Percentiles rank a stretch among this genome's conserved stretches.
Conservation (phyloP, 2,888 invertebrate species). For the Conomelus anceps region DNA sequence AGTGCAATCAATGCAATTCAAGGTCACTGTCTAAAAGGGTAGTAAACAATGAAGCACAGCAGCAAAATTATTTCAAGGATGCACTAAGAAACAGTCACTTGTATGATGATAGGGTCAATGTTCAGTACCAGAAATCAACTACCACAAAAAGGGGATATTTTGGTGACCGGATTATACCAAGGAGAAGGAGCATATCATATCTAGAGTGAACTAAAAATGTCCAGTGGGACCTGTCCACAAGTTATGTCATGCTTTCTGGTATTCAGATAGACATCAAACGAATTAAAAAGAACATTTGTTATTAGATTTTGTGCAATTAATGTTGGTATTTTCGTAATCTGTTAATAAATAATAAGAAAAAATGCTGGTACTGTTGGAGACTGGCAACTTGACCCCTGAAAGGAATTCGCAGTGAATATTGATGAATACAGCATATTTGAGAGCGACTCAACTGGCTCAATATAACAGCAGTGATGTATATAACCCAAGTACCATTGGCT, state of each 20-base stretch:
- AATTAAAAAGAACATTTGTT: too few relatives aligned
- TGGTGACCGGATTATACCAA: background rate
- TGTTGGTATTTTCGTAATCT: too few relatives aligned
- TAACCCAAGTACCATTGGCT: too few relatives aligned
- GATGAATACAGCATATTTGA: too few relatives aligned
- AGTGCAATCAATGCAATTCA: conserved; percentile 49
- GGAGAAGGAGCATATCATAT: background rate
- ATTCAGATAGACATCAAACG: background rate
- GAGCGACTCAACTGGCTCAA: too few relatives aligned
- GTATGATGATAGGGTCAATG: background rate
- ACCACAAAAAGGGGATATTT: background rate
- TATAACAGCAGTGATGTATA: too few relatives aligned
- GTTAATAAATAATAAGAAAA: too few relatives aligned
- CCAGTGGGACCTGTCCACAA: conserved; percentile 20
- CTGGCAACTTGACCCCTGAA: too few relatives aligned
- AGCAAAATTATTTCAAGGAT: conserved; percentile 11
- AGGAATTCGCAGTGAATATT: too few relatives aligned
- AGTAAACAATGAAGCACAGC: background rate
- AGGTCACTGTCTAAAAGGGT: background rate
- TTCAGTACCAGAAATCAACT: background rate
- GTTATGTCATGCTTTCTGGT: conserved; percentile 11
- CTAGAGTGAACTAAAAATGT: background rate
- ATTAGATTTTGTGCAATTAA: too few relatives aligned
- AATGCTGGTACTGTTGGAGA: too few relatives aligned
- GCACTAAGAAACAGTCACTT: background rate